Evolutionary conservation across 2,113 vertebrate genomes (phyloP).

Genomic region (Thalassarche chlororhynchos): DNA sequence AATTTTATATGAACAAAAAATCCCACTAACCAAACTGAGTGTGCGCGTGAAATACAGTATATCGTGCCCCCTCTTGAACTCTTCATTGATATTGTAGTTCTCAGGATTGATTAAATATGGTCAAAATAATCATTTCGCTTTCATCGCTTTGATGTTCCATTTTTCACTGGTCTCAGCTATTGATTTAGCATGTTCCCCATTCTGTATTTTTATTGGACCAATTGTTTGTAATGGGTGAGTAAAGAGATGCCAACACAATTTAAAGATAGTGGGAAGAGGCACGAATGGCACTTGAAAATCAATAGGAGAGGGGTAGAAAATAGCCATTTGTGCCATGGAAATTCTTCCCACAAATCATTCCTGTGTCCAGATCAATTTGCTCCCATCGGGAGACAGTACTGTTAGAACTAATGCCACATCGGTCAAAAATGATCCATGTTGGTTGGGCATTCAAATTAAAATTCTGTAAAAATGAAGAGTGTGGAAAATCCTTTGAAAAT

Average conservation of each 20-base stretch:
- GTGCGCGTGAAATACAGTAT: not conserved
- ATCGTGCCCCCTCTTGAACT: not conserved
- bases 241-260: not conserved
- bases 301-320: not conserved
- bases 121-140: not conserved
- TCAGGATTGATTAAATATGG: not conserved
- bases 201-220: not conserved
- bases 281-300: not conserved
- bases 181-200: not conserved
- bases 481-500: not conserved
- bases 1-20: not conserved
- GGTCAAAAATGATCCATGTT: not conserved
- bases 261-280: not conserved
- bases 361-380: not conserved
- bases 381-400: not conserved
- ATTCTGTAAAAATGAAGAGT: not conserved
- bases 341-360: not conserved
- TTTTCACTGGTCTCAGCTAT: not conserved
- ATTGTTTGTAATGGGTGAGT: not conserved
- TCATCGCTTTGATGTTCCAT: not conserved
- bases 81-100: not conserved
- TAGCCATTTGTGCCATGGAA: not conserved
- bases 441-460: not conserved
- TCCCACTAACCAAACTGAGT: not conserved
- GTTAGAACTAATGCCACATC: not conserved